A percentile compares a stretch with the other conserved stretches of the same genome.
Conservation (phyloP, 2,113 vertebrate genomes). For the Mola mola region DNA sequence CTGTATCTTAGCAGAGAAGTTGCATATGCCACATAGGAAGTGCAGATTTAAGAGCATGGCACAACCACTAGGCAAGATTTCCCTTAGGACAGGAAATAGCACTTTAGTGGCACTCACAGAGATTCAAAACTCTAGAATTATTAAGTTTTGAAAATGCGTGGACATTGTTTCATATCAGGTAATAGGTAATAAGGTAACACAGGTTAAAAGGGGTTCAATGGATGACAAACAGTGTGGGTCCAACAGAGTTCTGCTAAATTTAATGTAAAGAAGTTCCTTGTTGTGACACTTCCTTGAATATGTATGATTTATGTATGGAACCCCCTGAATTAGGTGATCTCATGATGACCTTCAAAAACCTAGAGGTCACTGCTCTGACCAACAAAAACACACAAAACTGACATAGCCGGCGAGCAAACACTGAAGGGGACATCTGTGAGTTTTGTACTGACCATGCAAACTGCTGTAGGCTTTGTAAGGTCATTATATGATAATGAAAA, state of each 20-base stretch:
- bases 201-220: background rate
- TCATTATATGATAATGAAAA: conserved; percentile 99
- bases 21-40: conserved; percentile 64
- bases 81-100: conserved; percentile 41
- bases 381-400: conserved; percentile 75
- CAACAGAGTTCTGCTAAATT: too few relatives aligned
- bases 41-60: conserved; percentile 42
- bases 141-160: conserved; percentile 34
- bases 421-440: conserved; percentile 88
- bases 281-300: conserved; percentile 62
- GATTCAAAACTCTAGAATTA: conserved; percentile 14
- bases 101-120: conserved; percentile 12
- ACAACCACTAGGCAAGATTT: conserved; percentile 41
- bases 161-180: conserved; percentile 18
- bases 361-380: conserved; percentile 81
- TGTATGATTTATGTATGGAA: conserved; percentile 62
- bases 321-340: conserved; percentile 81
- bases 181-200: background rate
- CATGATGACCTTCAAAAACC: conserved; percentile 80
- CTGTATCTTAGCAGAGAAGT: conserved; percentile 40
- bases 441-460: conserved; percentile 85
- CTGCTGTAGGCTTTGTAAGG: conserved; percentile 89
- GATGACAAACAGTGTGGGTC: too few relatives aligned
- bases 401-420: conserved; percentile 81
- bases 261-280: background rate